Base-by-base conservation (phyloP, 2,888 invertebrate genomes). In the Listrodromus nycthemerus region DNA sequence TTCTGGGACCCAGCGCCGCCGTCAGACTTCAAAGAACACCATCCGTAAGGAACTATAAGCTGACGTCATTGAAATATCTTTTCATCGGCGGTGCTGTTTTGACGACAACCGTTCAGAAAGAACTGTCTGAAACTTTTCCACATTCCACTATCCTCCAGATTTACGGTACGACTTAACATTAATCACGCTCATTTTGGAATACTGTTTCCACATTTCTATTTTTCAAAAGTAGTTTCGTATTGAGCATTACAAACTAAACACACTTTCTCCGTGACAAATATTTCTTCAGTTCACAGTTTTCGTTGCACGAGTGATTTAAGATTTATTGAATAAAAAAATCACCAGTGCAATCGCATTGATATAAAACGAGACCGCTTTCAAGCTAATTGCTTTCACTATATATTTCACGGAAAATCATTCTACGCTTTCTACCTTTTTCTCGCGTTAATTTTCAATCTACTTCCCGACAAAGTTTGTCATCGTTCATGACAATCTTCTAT, bases 1-100 rank as follows among this genome's bases (percentile, higher is more conserved):
- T 89, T 13, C 16, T 89, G 65, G 80, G 85, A 7, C 85, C 90
- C 1, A 90, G 88, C 13, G 87, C 87, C 83, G 67, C 86, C 0
- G 89, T 86, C 66, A 82, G 89, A 50, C 69, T 90, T 2, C 41
- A 85, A 13, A 85, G 86, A 66, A 86, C 82, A 0, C 66, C 45
- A 16, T 41, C 27, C 0, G 8, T 87, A 10, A 6, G n/a, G 0
- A 86, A 88, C 0, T 88, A 90, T 24, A 83, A 90, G 41, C 37
- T 89, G 0, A 86, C 88, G 1, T 83, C 83, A 2, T 30, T 91
- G 19, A 70, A 66, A n/a, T 4, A 5, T 0, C 55, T 91, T 0
- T 30, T 37, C 7, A 45, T 75, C 3, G 87, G 87, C 16, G 91
- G 91, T 7, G 85, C 88, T 2, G 63, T 81, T 0, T 13, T 89